Conservation (phyloP, 2,888 invertebrate species). For the Drosophila neonasuta region DNA sequence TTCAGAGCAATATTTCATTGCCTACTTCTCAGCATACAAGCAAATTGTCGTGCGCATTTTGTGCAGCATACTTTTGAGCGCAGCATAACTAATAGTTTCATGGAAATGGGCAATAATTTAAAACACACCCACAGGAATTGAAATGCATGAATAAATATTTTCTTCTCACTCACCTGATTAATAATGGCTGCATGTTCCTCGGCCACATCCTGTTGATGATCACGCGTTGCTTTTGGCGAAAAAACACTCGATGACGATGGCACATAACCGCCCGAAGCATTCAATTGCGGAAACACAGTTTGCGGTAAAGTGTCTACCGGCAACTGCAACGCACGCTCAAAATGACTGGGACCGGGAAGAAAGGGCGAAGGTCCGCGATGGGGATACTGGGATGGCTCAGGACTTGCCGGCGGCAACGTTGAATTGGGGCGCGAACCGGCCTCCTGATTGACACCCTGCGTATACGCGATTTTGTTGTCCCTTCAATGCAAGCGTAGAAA, state of each 20-base stretch:
- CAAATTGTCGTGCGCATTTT: neutral
- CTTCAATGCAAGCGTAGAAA: conserved; percentile 50
- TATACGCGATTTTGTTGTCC: conserved; percentile 82
- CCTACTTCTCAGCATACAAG: conserved; percentile 28
- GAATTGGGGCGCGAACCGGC: conserved; percentile 83
- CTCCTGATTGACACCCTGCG: conserved; percentile 82
- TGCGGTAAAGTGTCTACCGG: conserved; percentile 83
- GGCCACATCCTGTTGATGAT: conserved; percentile 81
- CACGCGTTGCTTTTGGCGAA: conserved; percentile 82
- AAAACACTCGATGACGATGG: conserved; percentile 77
- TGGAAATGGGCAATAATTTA: neutral
- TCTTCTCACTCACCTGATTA: conserved; percentile 76
- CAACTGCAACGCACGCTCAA: conserved; percentile 79
- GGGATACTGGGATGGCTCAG: conserved; percentile 82
- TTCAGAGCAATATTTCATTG: conserved; percentile 26
- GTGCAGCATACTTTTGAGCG: conserved; percentile 49
- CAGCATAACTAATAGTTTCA: neutral
- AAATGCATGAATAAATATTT: neutral
- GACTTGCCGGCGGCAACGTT: conserved; percentile 76
- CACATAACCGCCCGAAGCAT: conserved; percentile 82
- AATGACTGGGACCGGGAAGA: conserved; percentile 83
- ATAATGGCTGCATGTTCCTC: conserved; percentile 82
- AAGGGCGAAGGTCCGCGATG: conserved; percentile 84
- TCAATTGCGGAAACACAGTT: conserved; percentile 83
- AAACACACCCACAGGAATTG: neutral